These are phyloP conservation scores for Heliconius hortense DNA, from an alignment of 2,888 invertebrate genomes.

Conservation along the genomic window DNA sequence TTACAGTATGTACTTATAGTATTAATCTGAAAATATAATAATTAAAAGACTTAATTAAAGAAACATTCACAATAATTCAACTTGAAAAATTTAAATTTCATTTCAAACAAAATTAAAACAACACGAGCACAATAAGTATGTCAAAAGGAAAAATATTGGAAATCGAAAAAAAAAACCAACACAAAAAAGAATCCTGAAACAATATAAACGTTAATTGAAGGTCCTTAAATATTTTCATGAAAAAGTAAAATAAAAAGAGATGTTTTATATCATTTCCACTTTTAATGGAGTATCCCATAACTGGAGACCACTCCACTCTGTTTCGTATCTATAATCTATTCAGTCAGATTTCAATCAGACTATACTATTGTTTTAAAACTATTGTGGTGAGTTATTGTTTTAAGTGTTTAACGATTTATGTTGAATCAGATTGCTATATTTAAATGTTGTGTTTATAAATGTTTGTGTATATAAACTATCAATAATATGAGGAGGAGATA, in stretches of 20 bases:
- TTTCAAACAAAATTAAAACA: neutral
- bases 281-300: constrained; percentile 24
- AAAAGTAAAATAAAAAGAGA: constrained; percentile 14
- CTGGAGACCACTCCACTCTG: constrained; percentile 25
- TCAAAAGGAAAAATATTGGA: constrained; percentile 5
- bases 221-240: constrained; percentile 13
- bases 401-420: constrained; percentile 27
- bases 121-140: constrained; percentile 3
- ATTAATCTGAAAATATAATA: neutral
- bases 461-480: neutral
- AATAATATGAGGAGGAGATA: neutral
- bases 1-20: too few species aligned
- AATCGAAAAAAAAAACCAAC: constrained; percentile 5
- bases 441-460: constrained; percentile 11
- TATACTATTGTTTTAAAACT: constrained; percentile 30
- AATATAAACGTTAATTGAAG: constrained; percentile 14
- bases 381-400: constrained; percentile 30
- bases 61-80: neutral
- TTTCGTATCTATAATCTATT: constrained; percentile 29
- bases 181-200: neutral
- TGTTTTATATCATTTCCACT: constrained; percentile 28
- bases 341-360: constrained; percentile 27
- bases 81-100: neutral
- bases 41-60: neutral
- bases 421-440: neutral